phyloP scores from a whole-genome alignment of 2,113 vertebrate species.

The Zapornia atra region DNA sequence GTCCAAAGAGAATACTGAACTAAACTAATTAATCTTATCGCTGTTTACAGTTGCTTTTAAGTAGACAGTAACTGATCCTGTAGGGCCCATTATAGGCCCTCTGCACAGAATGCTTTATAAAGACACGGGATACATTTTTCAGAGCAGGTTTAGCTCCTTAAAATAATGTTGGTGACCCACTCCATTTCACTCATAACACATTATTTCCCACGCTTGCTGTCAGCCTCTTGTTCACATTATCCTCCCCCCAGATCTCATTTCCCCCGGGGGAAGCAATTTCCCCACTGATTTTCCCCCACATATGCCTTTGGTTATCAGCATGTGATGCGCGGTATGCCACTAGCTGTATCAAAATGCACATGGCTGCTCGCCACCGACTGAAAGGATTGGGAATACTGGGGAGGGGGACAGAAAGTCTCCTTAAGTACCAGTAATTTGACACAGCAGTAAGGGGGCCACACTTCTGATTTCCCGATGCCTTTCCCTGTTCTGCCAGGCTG shows the following conservation, averaged over 20 bases:
- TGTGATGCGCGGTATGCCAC: background rate
- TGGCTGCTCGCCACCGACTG: accelerated
- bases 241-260: background rate
- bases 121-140: background rate
- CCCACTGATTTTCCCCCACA: too few relatives aligned
- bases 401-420: background rate
- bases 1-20: background rate
- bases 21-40: background rate
- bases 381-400: background rate
- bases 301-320: too few relatives aligned
- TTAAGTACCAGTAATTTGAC: background rate
- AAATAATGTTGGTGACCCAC: background rate
- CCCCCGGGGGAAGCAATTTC: too few relatives aligned
- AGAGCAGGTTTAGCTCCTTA: background rate
- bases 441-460: background rate
- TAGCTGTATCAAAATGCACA: constrained; percentile 18
- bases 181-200: background rate
- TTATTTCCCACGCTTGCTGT: background rate
- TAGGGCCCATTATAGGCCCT: background rate
- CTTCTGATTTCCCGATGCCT: background rate
- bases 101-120: background rate
- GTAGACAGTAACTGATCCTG: background rate
- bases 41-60: background rate
- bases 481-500: background rate
- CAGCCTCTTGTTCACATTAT: background rate